Percentiles rank a stretch among this genome's conserved stretches.
Evolutionary conservation across 2,797 vertebrate genomes (phyloP).

Genomic region (Coluber constrictor): DNA sequence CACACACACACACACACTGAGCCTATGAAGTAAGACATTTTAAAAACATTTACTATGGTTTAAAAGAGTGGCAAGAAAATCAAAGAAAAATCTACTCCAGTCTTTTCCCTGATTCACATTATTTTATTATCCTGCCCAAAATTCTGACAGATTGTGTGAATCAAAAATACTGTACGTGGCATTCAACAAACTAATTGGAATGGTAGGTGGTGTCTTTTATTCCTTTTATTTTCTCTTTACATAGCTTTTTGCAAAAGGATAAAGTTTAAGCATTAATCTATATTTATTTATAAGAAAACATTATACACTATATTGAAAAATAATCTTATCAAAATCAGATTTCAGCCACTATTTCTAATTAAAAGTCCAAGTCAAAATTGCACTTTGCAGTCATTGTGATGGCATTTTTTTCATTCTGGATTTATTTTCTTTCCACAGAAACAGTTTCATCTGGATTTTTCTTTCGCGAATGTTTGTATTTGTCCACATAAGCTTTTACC

Average conservation of each 20-base stretch:
- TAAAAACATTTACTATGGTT: constrained; percentile 75
- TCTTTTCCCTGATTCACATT: constrained; percentile 63
- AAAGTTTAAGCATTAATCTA: constrained; percentile 85
- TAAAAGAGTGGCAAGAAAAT: constrained; percentile 63
- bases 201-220: constrained; percentile 59
- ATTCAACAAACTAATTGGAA: constrained; percentile 68
- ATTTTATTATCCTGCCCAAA: constrained; percentile 72
- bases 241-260: constrained; percentile 80
- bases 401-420: constrained; percentile 55
- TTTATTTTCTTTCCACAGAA: constrained; percentile 66
- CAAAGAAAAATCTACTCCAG: constrained; percentile 63
- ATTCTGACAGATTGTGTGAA: constrained; percentile 62
- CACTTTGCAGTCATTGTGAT: constrained; percentile 76
- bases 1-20: constrained; percentile 61
- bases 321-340: constrained; percentile 87
- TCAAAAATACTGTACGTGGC: constrained; percentile 71
- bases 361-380: constrained; percentile 84
- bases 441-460: constrained; percentile 73
- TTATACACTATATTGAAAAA: constrained; percentile 91
- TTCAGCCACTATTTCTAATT: constrained; percentile 75
- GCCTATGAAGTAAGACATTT: constrained; percentile 65
- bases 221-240: constrained; percentile 60
- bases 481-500: constrained; percentile 96
- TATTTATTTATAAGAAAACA: constrained; percentile 91
- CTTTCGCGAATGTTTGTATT: constrained; percentile 91